Evolutionary conservation across 1,140 invertebrate genomes (phyloP).

Genomic region (fruit fly (Drosophila melanogaster)): Release_6_plus_ISO1_MT NC_004354.4:3096001-3096500

Average conservation of each 20-base stretch:
- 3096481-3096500: not conserved
- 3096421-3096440: slow-evolving; percentile 33
- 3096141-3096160: slow-evolving; percentile 4
- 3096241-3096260: slow-evolving; percentile 11
- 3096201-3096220: not conserved
- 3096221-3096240: slow-evolving; percentile 44
- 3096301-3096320: not conserved
- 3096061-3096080: slow-evolving; percentile 75
- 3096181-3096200: slow-evolving; percentile 1
- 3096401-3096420: slow-evolving; percentile 31
- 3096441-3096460: slow-evolving; percentile 25
- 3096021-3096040: slow-evolving; percentile 70
- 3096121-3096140: slow-evolving; percentile 37
- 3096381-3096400: slow-evolving; percentile 5
- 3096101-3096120: slow-evolving; percentile 64
- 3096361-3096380: not conserved
- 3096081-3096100: slow-evolving; percentile 76
- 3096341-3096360: slow-evolving; percentile 19
- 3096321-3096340: slow-evolving; percentile 1
- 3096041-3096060: slow-evolving; percentile 39
- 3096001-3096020: slow-evolving; percentile 60
- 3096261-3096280: slow-evolving; percentile 65
- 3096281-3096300: slow-evolving; percentile 43
- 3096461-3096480: not conserved
- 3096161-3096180: slow-evolving; percentile 1